Evolutionary conservation across 2,888 invertebrate species (phyloP), one percentile per base, ranked within the genome.

Genomic region (Enchytraeus crypticus): DNA sequence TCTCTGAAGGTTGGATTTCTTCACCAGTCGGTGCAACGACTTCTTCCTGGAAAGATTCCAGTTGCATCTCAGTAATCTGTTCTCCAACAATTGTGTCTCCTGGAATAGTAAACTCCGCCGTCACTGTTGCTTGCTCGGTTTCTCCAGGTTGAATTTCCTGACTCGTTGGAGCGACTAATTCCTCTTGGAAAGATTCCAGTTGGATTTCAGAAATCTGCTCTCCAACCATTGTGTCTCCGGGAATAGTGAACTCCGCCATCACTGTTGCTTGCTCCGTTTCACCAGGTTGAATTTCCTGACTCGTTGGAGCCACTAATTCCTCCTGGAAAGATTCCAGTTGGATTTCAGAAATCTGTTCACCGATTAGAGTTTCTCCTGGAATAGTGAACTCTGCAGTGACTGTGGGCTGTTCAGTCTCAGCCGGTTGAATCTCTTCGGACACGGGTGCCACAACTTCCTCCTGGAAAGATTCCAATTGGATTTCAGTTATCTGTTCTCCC

Each of bases 231-330:
- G 62, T 57, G 26, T 60, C 59, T 45, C 54, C 59, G 27, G 33
- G 53, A 27, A 58, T 21, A n/a, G 38, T 53, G 34, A 61, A 33
- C 1, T 53, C 61, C 38, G 61, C 64, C 8, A 47, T 51, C 18
- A 38, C 34, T 11, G 56, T 53, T 32, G 45, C 51, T 45, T 51
- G 33, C 18, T 21, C 34, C 29, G 51, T 51, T 51, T 61, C 51
- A 27, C 21, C 46, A 14, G 61, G 61, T 18, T 64, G 59, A 51
- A 58, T 33, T 38, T 51, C 59, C 45, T 64, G 61, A 32, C 53
- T 58, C 5, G 56, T 29, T 32, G 45, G 57, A 23, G 46, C 34
- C 2, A 56, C 62, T 33, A 60, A 55, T 26, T 64, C 62, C 26
- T 53, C 57, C 27, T 29, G 27, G 27, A 58, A 27, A 32, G 58